Percentiles rank a stretch among this genome's conserved stretches.
These are phyloP conservation scores for Azorinus chamasolen DNA, from an alignment of 2,888 invertebrate species.

Conservation along the genomic window DNA sequence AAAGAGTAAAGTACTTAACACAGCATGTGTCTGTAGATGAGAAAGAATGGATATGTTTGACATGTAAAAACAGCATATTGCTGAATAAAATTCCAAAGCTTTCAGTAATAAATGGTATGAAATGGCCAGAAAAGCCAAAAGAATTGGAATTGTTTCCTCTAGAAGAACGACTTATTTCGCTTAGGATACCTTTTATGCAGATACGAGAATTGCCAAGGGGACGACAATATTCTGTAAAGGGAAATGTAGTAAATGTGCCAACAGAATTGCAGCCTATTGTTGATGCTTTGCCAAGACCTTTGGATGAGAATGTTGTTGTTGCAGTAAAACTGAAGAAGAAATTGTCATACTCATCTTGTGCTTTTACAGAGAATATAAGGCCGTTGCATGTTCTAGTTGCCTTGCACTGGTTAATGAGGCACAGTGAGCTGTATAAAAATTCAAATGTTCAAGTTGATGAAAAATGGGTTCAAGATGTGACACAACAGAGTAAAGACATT, in stretches of 20 bases:
- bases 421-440: conserved; percentile 31
- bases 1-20: conserved; percentile 32
- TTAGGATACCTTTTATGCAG: conserved; percentile 45
- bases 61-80: conserved; percentile 35
- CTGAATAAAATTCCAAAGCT: conserved; percentile 37
- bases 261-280: conserved; percentile 54
- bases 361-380: conserved; percentile 44
- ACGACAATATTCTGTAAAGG: conserved; percentile 51
- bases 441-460: conserved; percentile 39
- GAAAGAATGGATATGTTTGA: conserved; percentile 3
- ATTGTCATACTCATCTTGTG: conserved; percentile 28
- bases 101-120: conserved; percentile 42
- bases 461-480: conserved; percentile 22
- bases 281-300: no score
- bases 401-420: background rate
- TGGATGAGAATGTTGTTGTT: conserved; percentile 54
- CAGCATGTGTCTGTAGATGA: no score
- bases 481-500: background rate
- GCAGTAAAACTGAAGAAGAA: conserved; percentile 59
- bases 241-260: conserved; percentile 64
- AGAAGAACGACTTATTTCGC: conserved; percentile 58
- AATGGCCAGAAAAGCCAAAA: conserved; percentile 49
- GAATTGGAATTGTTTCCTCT: conserved; percentile 50
- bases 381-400: conserved; percentile 36
- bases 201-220: conserved; percentile 18